Conservation (phyloP, 2,888 invertebrate species). For the Tachina lurida region DNA sequence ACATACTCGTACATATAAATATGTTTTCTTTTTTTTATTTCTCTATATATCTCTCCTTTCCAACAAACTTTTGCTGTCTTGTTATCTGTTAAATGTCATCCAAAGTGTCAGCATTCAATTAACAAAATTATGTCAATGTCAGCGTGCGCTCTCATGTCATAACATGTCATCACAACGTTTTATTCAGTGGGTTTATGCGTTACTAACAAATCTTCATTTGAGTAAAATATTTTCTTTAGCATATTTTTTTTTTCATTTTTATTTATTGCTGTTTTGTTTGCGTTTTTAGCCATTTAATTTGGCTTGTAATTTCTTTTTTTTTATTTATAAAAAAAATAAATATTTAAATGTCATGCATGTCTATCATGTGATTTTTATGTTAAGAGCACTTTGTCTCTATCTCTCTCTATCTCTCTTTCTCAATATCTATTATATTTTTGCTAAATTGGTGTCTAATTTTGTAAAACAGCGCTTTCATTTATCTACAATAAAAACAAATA, state of each 20-base stretch:
- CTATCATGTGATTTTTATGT: conserved; percentile 40
- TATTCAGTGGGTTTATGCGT: conserved; percentile 60
- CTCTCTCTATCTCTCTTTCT: conserved; percentile 21
- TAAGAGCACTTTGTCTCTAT: conserved; percentile 53
- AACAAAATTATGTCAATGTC: conserved; percentile 61
- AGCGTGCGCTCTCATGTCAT: conserved; percentile 68
- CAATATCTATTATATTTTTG: conserved; percentile 31
- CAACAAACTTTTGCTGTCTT: conserved; percentile 48
- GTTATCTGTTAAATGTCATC: conserved; percentile 60
- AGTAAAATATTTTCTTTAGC: neutral
- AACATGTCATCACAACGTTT: conserved; percentile 64
- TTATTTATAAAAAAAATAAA: neutral
- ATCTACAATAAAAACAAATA: conserved; percentile 36
- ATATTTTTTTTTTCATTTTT: neutral
- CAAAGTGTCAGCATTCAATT: conserved; percentile 50
- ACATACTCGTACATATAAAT: neutral
- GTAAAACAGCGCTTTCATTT: conserved; percentile 54
- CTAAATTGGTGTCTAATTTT: conserved; percentile 61
- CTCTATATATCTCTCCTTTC: conserved; percentile 53
- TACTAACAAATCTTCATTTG: conserved; percentile 48
- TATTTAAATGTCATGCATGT: conserved; percentile 64
- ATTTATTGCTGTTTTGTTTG: neutral
- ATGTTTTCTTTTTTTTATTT: conserved; percentile 7
- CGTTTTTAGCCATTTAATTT: conserved; percentile 25
- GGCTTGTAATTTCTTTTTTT: conserved; percentile 9